A percentile compares a stretch with the other conserved stretches of the same genome.
Evolutionary conservation across 2,113 vertebrate species (phyloP).

Genomic region (Acrocephalus kingi): DNA sequence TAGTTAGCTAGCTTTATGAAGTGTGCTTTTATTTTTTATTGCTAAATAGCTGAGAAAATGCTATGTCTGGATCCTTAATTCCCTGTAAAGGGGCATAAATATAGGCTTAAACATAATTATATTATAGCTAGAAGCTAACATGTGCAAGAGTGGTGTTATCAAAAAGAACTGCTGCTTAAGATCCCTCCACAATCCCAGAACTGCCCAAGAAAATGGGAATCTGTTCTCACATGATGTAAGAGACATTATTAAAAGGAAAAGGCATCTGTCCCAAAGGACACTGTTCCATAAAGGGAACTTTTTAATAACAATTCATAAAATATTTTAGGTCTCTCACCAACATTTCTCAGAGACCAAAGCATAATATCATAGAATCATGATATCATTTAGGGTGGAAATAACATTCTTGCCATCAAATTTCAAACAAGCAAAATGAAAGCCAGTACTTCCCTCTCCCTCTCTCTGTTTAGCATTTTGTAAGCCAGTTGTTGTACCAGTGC

Average conservation of each 20-base stretch:
- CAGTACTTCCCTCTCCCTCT: not conserved
- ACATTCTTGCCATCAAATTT: not conserved
- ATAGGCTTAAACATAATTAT: conserved; percentile 11
- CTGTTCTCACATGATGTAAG: conserved; percentile 6
- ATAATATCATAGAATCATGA: not conserved
- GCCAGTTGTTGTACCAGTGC: not conserved
- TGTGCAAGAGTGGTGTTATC: not conserved
- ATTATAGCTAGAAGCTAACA: conserved; percentile 27
- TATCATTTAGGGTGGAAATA: not conserved
- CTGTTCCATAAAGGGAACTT: not conserved
- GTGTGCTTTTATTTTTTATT: not conserved
- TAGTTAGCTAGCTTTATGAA: not conserved
- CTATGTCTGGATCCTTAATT: not conserved
- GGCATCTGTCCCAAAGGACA: not conserved
- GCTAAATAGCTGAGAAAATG: not conserved
- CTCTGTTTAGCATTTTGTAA: not conserved
- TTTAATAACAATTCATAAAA: not conserved
- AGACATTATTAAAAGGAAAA: conserved; percentile 36
- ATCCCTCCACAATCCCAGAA: not conserved
- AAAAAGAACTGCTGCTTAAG: conserved; percentile 9
- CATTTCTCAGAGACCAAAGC: not conserved
- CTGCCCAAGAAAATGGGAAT: conserved; percentile 42
- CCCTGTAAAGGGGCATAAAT: not conserved
- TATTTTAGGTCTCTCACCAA: conserved; percentile 11
- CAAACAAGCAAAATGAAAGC: not conserved